Conservation (phyloP, 1,140 invertebrate genomes). For the Macrobrachium nipponense region DNA sequence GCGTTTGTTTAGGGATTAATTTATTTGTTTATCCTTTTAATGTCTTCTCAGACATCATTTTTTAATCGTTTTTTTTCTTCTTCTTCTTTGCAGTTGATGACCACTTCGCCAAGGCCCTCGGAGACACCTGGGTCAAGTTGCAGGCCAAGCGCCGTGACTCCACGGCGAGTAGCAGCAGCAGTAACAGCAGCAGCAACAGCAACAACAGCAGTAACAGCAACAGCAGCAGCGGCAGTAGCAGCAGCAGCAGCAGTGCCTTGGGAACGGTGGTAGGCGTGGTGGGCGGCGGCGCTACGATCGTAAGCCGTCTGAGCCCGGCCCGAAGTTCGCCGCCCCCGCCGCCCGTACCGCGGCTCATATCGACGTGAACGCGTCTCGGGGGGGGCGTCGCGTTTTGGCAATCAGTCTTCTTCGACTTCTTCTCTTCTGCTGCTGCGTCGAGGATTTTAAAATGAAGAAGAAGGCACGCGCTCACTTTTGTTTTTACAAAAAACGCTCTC, state of each 20-base stretch:
- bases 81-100: constrained; percentile 82
- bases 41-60: neutral
- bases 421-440: no score
- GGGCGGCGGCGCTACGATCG: neutral
- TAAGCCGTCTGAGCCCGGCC: neutral
- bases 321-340: neutral
- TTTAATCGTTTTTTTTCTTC: neutral
- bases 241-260: no score
- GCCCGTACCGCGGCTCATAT: neutral
- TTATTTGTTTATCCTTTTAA: neutral
- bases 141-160: constrained; percentile 66
- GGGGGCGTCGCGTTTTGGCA: no score
- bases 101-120: constrained; percentile 95
- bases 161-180: constrained; percentile 18
- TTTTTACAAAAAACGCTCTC: no score
- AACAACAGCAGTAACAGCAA: constrained; percentile 3
- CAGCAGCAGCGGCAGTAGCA: neutral
- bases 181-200: neutral
- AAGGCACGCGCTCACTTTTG: no score
- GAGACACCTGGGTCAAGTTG: constrained; percentile 91
- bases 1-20: neutral
- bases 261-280: neutral
- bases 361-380: neutral
- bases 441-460: no score
- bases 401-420: no score